phyloP scores from a whole-genome alignment of 2,113 vertebrate genomes.

The Thalassarche chlororhynchos region DNA sequence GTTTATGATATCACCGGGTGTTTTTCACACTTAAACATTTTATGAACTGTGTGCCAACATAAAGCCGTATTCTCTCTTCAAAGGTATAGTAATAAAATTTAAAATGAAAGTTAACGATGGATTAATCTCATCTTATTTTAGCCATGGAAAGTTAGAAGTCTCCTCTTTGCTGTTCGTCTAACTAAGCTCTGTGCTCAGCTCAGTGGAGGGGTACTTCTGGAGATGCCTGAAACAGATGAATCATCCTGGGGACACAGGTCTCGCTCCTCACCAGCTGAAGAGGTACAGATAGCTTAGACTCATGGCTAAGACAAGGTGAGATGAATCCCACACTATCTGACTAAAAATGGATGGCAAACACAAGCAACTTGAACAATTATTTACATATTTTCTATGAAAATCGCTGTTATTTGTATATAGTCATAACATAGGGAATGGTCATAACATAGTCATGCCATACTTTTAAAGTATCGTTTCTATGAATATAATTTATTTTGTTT shows the following conservation, averaged over 20 bases:
- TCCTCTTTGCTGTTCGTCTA: not conserved
- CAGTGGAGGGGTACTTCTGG: not conserved
- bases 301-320: not conserved
- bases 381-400: not conserved
- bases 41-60: not conserved
- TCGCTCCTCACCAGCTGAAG: not conserved
- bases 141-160: not conserved
- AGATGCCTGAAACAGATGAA: not conserved
- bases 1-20: not conserved
- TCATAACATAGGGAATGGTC: not conserved
- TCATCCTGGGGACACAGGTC: not conserved
- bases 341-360: not conserved
- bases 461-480: not conserved
- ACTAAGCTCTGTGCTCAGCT: not conserved
- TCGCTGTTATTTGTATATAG: not conserved
- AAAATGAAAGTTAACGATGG: not conserved
- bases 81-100: not conserved
- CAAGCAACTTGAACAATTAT: not conserved
- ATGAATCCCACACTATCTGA: not conserved
- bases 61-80: not conserved
- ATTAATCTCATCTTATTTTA: not conserved
- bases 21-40: not conserved
- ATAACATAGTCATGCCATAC: not conserved
- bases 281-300: not conserved
- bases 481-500: not conserved